A percentile compares a stretch with the other conserved stretches of the same genome.
These are phyloP conservation scores for Dryocosmus kuriphilus DNA, from an alignment of 2,888 invertebrate species.

Conservation along the genomic window DNA sequence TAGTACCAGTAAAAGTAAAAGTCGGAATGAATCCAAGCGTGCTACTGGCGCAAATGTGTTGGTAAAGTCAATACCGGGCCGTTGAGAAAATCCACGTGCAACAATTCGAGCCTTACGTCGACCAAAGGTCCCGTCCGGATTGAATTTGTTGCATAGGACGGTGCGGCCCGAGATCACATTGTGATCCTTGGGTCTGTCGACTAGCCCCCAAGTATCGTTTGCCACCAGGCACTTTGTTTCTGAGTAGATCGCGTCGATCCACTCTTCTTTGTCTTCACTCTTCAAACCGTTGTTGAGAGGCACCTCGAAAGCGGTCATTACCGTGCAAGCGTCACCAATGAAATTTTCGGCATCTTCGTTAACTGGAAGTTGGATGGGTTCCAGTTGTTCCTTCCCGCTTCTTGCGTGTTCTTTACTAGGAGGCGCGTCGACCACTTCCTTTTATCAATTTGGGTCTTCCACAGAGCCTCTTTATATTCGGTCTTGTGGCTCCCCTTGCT, in stretches of 20 bases:
- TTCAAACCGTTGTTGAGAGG: conserved; percentile 16
- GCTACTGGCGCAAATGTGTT: too few species aligned
- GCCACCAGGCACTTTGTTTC: too few species aligned
- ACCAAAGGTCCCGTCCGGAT: background rate
- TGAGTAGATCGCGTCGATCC: conserved; percentile 31
- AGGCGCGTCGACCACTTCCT: too few species aligned
- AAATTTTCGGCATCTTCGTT: conserved; percentile 9
- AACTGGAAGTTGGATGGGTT: too few species aligned
- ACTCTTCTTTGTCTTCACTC: conserved; percentile 12
- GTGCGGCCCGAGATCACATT: conserved; percentile 24
- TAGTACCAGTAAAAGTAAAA: conserved; percentile 25
- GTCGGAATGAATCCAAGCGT: conserved; percentile 32
- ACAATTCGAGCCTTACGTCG: too few species aligned
- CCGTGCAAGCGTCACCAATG: background rate
- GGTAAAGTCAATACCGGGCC: too few species aligned
- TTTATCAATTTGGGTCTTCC: too few species aligned
- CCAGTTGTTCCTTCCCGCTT: background rate
- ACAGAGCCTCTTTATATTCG: background rate
- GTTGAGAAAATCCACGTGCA: too few species aligned
- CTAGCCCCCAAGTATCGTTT: conserved; percentile 36
- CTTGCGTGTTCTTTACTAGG: background rate
- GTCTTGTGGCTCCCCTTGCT: background rate
- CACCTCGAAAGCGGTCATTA: background rate
- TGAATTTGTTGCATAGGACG: conserved; percentile 25
- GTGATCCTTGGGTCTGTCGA: background rate